Evolutionary conservation across 1,140 invertebrate species (phyloP), one percentile per base, ranked within the genome.

Genomic region (Andricus grossulariae): DNA sequence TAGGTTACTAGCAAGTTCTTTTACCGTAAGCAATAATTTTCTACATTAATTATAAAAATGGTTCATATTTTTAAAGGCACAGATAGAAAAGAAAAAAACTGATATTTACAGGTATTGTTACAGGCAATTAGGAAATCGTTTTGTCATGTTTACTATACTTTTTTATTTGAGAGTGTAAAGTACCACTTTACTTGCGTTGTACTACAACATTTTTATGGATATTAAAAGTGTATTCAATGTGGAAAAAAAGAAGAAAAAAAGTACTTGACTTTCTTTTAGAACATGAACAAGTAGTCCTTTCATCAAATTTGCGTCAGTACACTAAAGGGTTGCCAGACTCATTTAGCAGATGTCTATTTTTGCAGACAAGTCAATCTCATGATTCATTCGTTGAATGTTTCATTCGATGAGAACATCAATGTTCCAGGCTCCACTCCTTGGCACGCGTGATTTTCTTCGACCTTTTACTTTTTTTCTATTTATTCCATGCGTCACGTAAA

Each of bases 211-310:
- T 54, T 54, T 10, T 54, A 19, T 54, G 52, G 18, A n/a, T 54
- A 45, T 8, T 45, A 10, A 45, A 45, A 45, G 52, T 54, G 18
- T 18, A 19, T 54, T 54, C n/a, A 66, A 32, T 25, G 60, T 39
- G 15, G 39, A 45, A 45, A 45, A 32, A 8, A 45, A 66, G 13
- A 32, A 25, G 16, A 66, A 25, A 66, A 5, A 16, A 66, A 39
- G 60, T 16, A 66, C 60, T 66, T 66, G 60, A 25, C 60, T 66
- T 21, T 32, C 21, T 66, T 66, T 66, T 39, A 39, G 4, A 45
- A 45, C 15, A 66, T 66, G 60, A 66, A 66, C 60, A 66, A 66
- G 32, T 66, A 66, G 60, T 66, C 60, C 60, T 66, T 66, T 66
- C 60, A 66, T 66, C 25, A 16, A 66, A 66, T 18, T 66, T 66